These are phyloP conservation scores for Drosophila lacteicornis DNA, from an alignment of 1,140 invertebrate species.

Conservation along the genomic window DNA sequence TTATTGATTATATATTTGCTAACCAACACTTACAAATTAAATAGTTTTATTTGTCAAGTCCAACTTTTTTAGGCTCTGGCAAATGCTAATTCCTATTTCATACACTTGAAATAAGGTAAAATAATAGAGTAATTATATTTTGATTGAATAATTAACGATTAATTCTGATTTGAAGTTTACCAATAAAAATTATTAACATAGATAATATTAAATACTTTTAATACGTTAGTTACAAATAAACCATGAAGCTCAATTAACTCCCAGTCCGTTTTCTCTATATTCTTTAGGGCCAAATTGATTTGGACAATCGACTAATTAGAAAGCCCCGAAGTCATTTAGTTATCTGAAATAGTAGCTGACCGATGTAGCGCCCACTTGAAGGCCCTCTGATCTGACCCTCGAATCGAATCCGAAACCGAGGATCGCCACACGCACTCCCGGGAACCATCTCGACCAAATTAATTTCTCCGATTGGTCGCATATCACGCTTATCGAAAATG, in stretches of 20 bases:
- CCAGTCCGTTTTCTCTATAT: neutral
- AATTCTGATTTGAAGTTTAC: neutral
- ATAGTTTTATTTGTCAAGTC: neutral
- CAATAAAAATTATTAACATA: neutral
- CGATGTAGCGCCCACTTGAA: slow-evolving; percentile 56
- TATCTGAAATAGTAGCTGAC: slow-evolving; percentile 54
- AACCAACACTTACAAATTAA: too few relatives aligned
- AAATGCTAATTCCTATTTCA: neutral
- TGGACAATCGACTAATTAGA: slow-evolving; percentile 33
- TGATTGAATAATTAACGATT: neutral
- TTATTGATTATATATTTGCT: too few relatives aligned
- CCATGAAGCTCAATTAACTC: slow-evolving; percentile 14
- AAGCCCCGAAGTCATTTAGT: slow-evolving; percentile 36
- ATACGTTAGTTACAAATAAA: neutral
- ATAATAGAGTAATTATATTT: neutral
- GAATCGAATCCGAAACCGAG: slow-evolving; percentile 1
- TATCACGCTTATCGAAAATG: slow-evolving; percentile 69
- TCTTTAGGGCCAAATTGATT: slow-evolving; percentile 17
- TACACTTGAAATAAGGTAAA: too few relatives aligned
- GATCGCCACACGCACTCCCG: slow-evolving; percentile 32
- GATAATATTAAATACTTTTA: neutral
- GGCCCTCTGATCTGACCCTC: neutral
- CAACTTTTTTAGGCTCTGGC: too few relatives aligned
- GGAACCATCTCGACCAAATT: slow-evolving; percentile 41
- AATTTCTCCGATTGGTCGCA: slow-evolving; percentile 61